A percentile compares a stretch with the other conserved stretches of the same genome.
These are phyloP conservation scores for Condylura cristata DNA, from an alignment of 2,113 vertebrate genomes.

Conservation along the genomic window DNA sequence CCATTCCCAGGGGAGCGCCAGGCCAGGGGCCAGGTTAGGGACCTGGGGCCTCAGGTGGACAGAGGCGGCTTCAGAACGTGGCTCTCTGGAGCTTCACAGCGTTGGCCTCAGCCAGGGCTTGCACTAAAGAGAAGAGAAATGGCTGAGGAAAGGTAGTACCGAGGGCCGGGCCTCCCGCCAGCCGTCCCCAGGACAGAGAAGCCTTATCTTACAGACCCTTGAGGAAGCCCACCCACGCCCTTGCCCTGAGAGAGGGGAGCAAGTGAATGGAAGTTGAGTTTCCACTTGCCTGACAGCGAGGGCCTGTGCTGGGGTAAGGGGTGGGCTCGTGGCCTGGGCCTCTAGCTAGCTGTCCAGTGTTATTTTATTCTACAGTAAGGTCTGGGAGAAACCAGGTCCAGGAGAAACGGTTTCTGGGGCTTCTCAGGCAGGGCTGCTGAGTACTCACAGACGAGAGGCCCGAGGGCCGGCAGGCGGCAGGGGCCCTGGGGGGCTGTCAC, in stretches of 20 bases:
- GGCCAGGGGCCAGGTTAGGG: not conserved
- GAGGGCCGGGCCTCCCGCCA: not conserved
- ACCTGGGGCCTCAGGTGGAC: not conserved
- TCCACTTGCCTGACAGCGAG: not conserved
- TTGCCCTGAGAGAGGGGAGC: not conserved
- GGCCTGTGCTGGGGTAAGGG: not conserved
- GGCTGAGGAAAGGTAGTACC: not conserved
- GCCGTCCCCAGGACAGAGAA: not conserved
- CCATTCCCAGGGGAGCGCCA: accelerated
- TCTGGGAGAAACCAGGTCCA: not conserved
- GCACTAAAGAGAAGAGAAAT: conserved; percentile 84
- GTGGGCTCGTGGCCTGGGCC: not conserved
- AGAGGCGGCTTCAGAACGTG: conserved; percentile 87
- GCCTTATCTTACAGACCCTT: not conserved
- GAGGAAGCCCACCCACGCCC: not conserved
- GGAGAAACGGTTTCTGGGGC: not conserved
- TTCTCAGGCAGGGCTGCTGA: not conserved
- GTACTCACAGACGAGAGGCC: not conserved
- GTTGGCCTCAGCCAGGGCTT: conserved; percentile 90
- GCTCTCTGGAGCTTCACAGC: conserved; percentile 89
- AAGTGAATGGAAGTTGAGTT: not conserved
- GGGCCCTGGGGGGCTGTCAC: not conserved
- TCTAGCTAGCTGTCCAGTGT: accelerated
- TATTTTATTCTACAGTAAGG: not conserved
- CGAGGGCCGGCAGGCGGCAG: not conserved